Conservation (phyloP, 2,888 invertebrate species). For the Drosophila subquinaria region DNA sequence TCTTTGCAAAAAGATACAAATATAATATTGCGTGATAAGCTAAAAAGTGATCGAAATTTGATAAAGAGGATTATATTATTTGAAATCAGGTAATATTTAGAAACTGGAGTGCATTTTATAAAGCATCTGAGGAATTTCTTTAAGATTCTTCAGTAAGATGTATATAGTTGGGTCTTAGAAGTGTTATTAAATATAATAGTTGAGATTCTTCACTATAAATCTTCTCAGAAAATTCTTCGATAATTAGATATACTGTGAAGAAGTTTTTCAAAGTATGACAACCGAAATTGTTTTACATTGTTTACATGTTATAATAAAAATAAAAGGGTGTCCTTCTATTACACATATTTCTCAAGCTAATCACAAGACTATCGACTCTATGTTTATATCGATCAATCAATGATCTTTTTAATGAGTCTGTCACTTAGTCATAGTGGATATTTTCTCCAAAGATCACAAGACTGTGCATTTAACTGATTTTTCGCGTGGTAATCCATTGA, state of each 20-base stretch:
- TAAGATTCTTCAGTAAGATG: no score
- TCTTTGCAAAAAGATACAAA: conserved; percentile 9
- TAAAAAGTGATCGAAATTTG: background rate
- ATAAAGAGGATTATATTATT: conserved; percentile 5
- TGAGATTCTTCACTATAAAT: no score
- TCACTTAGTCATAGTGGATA: conserved; percentile 41
- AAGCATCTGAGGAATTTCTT: no score
- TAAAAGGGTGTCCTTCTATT: background rate
- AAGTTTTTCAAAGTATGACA: background rate
- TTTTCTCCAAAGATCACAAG: conserved; percentile 56
- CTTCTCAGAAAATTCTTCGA: background rate
- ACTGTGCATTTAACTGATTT: conserved; percentile 47
- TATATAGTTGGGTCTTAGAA: no score
- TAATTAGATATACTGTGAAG: background rate
- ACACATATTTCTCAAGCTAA: background rate
- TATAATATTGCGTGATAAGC: background rate
- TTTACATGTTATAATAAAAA: no score
- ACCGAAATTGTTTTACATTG: no score
- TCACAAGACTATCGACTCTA: background rate
- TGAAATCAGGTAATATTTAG: conserved; percentile 23
- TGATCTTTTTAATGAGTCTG: background rate
- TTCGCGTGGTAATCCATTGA: conserved; percentile 26
- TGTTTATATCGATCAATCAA: conserved; percentile 7
- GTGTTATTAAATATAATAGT: no score
- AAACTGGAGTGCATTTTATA: background rate